Percentiles rank a stretch among this genome's conserved stretches.
These are phyloP conservation scores for Oryzias celebensis DNA, from an alignment of 2,113 vertebrate genomes.

Conservation along the genomic window DNA sequence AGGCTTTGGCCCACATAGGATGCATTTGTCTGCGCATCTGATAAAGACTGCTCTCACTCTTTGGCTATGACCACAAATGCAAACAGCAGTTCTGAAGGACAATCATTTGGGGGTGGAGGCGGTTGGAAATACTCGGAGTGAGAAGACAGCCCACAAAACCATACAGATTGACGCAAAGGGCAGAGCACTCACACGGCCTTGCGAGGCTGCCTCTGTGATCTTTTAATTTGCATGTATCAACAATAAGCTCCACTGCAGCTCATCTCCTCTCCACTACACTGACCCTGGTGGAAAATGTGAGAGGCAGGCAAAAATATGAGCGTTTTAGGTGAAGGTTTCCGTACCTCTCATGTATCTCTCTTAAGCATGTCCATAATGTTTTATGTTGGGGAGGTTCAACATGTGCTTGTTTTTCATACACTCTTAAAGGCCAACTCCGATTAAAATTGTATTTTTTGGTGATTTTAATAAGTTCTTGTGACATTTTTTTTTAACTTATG, in stretches of 20 bases:
- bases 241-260: conserved; percentile 52
- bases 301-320: conserved; percentile 32
- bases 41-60: neutral
- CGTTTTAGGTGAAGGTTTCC: neutral
- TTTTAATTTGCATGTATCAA: conserved; percentile 70
- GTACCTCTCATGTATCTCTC: no score
- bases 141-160: conserved; percentile 17
- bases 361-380: no score
- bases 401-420: no score
- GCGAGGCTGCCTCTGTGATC: conserved; percentile 49
- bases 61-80: neutral
- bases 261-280: conserved; percentile 50
- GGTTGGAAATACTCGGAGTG: conserved; percentile 11
- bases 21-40: neutral
- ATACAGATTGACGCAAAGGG: conserved; percentile 40
- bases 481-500: no score
- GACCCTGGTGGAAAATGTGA: conserved; percentile 49
- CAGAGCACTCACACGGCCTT: conserved; percentile 38
- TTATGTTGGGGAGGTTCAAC: no score
- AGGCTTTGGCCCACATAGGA: neutral
- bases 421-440: no score
- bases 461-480: no score
- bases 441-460: no score
- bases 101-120: neutral
- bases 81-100: conserved; percentile 2